Base-by-base conservation (phyloP, 2,113 vertebrate species). In the Lophius piscatorius region DNA sequence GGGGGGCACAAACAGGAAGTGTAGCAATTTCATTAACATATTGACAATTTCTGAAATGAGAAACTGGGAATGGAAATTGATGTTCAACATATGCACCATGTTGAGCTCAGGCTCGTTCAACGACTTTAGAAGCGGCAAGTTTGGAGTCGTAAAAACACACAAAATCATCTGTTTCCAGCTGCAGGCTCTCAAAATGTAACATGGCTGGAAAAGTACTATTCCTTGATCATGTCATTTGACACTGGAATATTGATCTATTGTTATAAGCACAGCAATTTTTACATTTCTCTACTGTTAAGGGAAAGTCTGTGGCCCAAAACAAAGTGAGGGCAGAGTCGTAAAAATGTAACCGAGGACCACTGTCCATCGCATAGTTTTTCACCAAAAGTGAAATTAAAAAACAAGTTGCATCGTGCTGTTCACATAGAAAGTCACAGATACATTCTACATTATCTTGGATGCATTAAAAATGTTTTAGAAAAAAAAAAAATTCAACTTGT, bases 351-450 rank as follows among this genome's bases (percentile, higher is more conserved):
- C 51, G 73, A 65, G 42, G 78, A 52, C 68, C 55, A 74, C 73
- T 80, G 65, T 68, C n/a, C n/a, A n/a, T n/a, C n/a, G n/a, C n/a
- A n/a, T n/a, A n/a, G n/a, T n/a, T n/a, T n/a, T n/a, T n/a, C n/a
- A n/a, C n/a, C n/a, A n/a, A n/a, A n/a, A n/a, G n/a, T n/a, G 62
- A 78, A 85, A 74, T 78, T 62, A 63, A 84, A 48, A 74, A 78
- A 78, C 33, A 29, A 83, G 77, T n/a, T n/a, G n/a, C n/a, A n/a
- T n/a, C n/a, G n/a, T n/a, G n/a, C n/a, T n/a, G n/a, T n/a, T n/a
- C n/a, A n/a, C n/a, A n/a, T n/a, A n/a, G n/a, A n/a, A n/a, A n/a
- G n/a, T n/a, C n/a, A n/a, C n/a, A n/a, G n/a, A n/a, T n/a, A n/a
- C n/a, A n/a, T n/a, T n/a, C n/a, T n/a, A n/a, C n/a, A n/a, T n/a